Conservation (phyloP, 2,113 vertebrate genomes). For the Pomatorhinus ruficollis region DNA sequence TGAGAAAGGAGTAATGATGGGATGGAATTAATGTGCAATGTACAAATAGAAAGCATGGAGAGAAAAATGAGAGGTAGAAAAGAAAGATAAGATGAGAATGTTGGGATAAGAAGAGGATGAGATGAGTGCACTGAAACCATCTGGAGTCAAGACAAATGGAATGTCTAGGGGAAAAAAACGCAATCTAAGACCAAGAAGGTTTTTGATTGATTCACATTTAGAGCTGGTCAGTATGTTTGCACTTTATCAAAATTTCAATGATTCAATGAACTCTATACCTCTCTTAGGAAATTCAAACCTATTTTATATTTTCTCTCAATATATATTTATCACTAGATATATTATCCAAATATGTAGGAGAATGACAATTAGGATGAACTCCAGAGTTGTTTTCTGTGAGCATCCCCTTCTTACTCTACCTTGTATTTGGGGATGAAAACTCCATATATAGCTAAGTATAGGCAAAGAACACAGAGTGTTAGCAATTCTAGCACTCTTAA, state of each 20-base stretch:
- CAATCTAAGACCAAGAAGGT: background rate
- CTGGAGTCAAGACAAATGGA: background rate
- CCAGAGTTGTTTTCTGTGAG: background rate
- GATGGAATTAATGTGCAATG: background rate
- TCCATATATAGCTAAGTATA: background rate
- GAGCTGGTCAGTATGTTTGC: background rate
- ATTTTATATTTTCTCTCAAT: background rate
- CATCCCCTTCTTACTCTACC: rapidly evolving
- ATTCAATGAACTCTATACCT: background rate
- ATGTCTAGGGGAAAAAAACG: background rate
- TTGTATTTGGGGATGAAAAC: background rate
- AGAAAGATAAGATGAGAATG: background rate
- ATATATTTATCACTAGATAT: background rate
- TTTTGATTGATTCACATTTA: background rate
- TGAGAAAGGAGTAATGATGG: background rate
- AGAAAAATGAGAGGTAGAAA: background rate
- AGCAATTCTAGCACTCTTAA: background rate
- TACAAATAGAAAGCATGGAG: background rate
- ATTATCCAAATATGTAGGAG: background rate
- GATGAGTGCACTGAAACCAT: background rate
- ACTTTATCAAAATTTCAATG: background rate
- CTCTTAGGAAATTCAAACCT: background rate
- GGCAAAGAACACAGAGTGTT: background rate
- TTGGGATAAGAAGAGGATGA: background rate
- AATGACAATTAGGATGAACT: background rate